Evolutionary conservation across 2,797 vertebrate species (phyloP).

Genomic region (Enoplosus armatus): DNA sequence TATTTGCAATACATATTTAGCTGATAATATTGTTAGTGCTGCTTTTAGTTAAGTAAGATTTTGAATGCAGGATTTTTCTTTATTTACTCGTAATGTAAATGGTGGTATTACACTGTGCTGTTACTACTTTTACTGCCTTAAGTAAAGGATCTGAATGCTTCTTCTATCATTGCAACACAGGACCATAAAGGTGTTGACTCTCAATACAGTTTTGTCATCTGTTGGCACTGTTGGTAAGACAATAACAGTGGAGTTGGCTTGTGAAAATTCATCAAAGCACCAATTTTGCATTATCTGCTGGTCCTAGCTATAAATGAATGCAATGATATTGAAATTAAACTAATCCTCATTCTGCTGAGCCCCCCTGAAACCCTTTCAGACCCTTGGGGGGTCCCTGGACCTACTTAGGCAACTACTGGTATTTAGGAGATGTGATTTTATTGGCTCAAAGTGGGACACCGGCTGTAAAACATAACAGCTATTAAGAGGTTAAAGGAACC

Average conservation of each 20-base stretch:
- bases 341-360: slow-evolving; percentile 62
- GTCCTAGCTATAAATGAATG: slow-evolving; percentile 48
- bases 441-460: slow-evolving; percentile 71
- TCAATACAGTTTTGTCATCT: background rate
- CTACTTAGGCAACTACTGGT: slow-evolving; percentile 71
- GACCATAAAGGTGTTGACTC: slow-evolving; percentile 1
- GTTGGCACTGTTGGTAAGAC: background rate
- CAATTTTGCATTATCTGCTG: slow-evolving; percentile 23
- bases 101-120: background rate
- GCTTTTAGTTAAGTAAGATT: background rate
- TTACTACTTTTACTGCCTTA: background rate
- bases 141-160: background rate
- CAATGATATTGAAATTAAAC: slow-evolving; percentile 55
- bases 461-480: slow-evolving; percentile 45
- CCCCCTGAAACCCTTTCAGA: slow-evolving; percentile 47
- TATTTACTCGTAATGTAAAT: no score
- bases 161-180: background rate
- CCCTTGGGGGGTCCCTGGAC: slow-evolving; percentile 63
- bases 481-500: slow-evolving; percentile 58
- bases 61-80: background rate
- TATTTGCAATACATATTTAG: background rate
- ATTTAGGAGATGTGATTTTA: slow-evolving; percentile 68
- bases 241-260: slow-evolving; percentile 14
- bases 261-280: slow-evolving; percentile 36
- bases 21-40: background rate